phyloP scores from a whole-genome alignment of 2,113 vertebrate genomes.

The Cephalopholis sonnerati region DNA sequence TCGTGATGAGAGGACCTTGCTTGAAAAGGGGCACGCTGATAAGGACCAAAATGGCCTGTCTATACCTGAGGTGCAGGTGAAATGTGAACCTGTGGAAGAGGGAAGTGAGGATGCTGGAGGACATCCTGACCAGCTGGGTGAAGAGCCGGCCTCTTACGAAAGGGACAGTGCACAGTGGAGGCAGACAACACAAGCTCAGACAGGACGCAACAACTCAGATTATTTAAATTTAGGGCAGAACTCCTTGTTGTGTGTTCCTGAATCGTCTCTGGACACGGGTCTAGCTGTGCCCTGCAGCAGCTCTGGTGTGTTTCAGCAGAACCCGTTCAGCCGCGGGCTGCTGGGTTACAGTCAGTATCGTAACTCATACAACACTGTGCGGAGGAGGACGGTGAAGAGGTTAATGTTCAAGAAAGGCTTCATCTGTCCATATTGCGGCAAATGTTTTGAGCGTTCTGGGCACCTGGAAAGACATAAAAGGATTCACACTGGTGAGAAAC shows the following conservation, averaged over 20 bases:
- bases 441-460: slow-evolving; percentile 68
- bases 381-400: slow-evolving; percentile 70
- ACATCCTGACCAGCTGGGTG: background rate
- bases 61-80: slow-evolving; percentile 56
- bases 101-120: background rate
- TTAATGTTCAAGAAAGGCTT: slow-evolving; percentile 71
- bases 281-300: slow-evolving; percentile 9
- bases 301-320: slow-evolving; percentile 40
- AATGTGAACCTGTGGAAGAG: slow-evolving; percentile 58
- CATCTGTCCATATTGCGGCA: slow-evolving; percentile 76
- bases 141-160: background rate
- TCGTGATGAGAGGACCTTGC: slow-evolving; percentile 15
- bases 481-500: slow-evolving; percentile 81
- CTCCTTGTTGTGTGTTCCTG: slow-evolving; percentile 38
- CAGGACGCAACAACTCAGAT: background rate
- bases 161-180: slow-evolving; percentile 27
- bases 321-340: slow-evolving; percentile 38
- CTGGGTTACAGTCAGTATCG: slow-evolving; percentile 49
- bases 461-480: slow-evolving; percentile 78
- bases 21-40: background rate
- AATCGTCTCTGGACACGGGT: background rate
- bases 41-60: slow-evolving; percentile 3
- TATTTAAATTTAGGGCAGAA: slow-evolving; percentile 37
- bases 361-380: slow-evolving; percentile 18
- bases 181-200: rapidly evolving